phyloP scores from a whole-genome alignment of 2,113 vertebrate species.

The Brachypodius melanocephalos region DNA sequence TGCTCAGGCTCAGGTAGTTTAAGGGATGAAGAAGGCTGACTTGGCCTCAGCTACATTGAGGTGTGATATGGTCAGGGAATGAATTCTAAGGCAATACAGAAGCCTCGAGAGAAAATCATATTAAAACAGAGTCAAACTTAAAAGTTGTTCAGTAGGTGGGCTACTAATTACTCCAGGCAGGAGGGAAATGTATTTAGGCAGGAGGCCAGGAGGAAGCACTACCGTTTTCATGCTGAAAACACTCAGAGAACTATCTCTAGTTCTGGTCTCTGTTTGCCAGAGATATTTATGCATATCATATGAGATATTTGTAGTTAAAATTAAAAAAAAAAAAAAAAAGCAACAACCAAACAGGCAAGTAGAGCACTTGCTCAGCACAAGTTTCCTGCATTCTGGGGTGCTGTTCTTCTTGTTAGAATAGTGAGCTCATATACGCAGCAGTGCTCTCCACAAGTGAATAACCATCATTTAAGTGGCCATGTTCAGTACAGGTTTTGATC shows the following conservation, averaged over 20 bases:
- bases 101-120: neutral
- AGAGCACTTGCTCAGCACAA: neutral
- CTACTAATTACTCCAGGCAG: neutral
- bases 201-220: neutral
- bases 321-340: neutral
- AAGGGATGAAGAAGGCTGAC: neutral
- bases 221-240: neutral
- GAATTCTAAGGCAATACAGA: neutral
- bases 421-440: neutral
- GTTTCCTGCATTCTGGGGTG: neutral
- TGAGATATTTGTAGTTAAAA: neutral
- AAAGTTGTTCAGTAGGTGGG: neutral
- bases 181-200: neutral
- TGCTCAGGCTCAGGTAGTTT: neutral
- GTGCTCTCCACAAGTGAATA: neutral
- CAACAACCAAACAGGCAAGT: neutral
- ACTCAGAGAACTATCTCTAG: neutral
- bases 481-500: neutral
- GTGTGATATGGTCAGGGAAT: neutral
- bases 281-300: neutral
- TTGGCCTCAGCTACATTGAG: neutral
- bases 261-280: neutral
- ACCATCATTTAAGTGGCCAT: neutral
- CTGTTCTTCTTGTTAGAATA: neutral
- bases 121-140: neutral